A percentile compares a stretch with the other conserved stretches of the same genome.
Evolutionary conservation across 2,888 invertebrate genomes (phyloP).

Genomic region (Drosophila hamatofila): DNA sequence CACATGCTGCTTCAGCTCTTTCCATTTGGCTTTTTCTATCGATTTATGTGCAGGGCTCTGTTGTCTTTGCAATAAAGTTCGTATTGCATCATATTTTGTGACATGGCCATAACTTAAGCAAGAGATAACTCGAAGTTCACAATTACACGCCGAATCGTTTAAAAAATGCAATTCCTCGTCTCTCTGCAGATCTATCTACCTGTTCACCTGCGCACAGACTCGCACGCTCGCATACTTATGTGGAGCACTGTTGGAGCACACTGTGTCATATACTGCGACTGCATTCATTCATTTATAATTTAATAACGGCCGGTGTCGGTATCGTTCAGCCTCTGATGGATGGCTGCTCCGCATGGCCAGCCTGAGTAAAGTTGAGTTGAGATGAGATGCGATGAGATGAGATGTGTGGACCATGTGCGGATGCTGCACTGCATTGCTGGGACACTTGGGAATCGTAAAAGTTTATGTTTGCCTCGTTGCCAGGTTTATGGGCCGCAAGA

Average conservation of each 20-base stretch:
- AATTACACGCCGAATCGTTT: constrained; percentile 66
- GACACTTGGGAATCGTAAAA: constrained; percentile 64
- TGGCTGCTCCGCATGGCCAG: constrained; percentile 14
- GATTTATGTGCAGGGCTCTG: constrained; percentile 47
- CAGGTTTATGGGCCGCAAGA: constrained; percentile 65
- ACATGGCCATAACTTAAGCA: constrained; percentile 76
- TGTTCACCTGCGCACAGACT: constrained; percentile 15
- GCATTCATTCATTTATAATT: constrained; percentile 83
- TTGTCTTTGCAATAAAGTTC: constrained; percentile 27
- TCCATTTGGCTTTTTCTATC: constrained; percentile 7
- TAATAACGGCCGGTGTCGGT: constrained; percentile 75
- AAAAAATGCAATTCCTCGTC: constrained; percentile 35
- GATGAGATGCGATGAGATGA: constrained; percentile 16
- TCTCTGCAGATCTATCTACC: constrained; percentile 36
- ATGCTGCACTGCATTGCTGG: constrained; percentile 25
- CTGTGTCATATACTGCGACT: constrained; percentile 70
- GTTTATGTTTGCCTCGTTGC: constrained; percentile 71
- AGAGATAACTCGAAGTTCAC: constrained; percentile 29
- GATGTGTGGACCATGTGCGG: constrained; percentile 16
- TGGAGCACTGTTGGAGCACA: constrained; percentile 33
- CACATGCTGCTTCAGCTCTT: constrained; percentile 33
- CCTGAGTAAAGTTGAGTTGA: constrained; percentile 11
- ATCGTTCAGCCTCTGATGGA: constrained; percentile 52
- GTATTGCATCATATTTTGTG: constrained; percentile 74
- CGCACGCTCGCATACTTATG: constrained; percentile 18